Base-by-base conservation (phyloP, 2,113 vertebrate genomes). In the Lepidiolamprologus cunningtoni region DNA sequence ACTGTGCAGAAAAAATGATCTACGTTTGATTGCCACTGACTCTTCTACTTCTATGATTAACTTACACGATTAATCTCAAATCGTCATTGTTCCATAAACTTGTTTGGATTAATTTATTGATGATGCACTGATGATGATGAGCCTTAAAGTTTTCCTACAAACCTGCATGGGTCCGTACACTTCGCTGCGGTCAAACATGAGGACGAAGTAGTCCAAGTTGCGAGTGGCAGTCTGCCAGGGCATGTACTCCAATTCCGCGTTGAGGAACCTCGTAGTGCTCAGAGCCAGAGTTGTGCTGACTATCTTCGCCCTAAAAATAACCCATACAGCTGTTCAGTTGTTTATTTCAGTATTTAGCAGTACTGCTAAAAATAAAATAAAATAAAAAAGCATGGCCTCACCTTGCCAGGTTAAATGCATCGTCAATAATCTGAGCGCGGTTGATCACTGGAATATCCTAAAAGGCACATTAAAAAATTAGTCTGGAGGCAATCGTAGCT, bases 391-490 rank as follows among this genome's bases (percentile, higher is more conserved):
- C 3, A 33, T 16, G 50, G 11, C 3, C 94, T 96, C 90, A 98
- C 98, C 96, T 97, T 83, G 98, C 98, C 42, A 99, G 96, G 92
- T 97, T 97, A 86, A 99, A 99, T 58, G 97, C 95, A 0, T 99
- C 98, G 0, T 98, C 94, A 0, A 99, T 97, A 54, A 98, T 91
- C 94, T 98, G 98, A 0, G 96, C 98, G 14, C 98, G 96, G 83
- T 98, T 99, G 84, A 98, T 96, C 13, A 97, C 71, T 0, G 98
- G 97, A 86, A 98, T 95, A 8, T 0, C 87, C 98, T 99, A 78
- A 88, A 93, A 87, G 52, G 53, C 45, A 3, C 91, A 83, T 13
- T 45, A 45, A 8, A 9, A 33, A 11, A 53, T 7, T 21, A 19
- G 45, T 52, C 13, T 79, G 17, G 31, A 42, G 28, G 3, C 4